These are phyloP conservation scores for Meloidogyne hapla DNA, from an alignment of 1,140 invertebrate genomes.

Conservation along the genomic window DNA sequence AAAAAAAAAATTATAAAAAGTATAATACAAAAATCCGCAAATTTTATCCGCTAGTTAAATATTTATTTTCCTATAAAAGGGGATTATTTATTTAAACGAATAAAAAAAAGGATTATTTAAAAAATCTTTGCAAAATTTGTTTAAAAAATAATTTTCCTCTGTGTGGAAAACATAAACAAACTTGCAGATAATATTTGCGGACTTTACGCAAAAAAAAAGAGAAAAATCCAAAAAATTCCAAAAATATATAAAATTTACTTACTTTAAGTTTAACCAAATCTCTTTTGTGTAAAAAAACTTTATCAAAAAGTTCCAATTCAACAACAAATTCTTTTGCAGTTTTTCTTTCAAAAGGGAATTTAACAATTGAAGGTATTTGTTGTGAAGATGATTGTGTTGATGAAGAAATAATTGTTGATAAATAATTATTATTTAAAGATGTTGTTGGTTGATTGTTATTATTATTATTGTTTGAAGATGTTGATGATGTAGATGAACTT, in stretches of 20 bases:
- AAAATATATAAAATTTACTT: too few relatives aligned
- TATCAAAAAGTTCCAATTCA: conserved; percentile 49
- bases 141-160: too few relatives aligned
- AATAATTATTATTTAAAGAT: conserved; percentile 10
- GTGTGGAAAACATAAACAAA: too few relatives aligned
- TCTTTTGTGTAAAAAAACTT: conserved; percentile 28
- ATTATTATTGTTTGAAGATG: background rate
- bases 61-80: too few relatives aligned
- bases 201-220: too few relatives aligned
- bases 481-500: conserved; percentile 8
- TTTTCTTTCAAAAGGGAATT: conserved; percentile 62
- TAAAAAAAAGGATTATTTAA: too few relatives aligned
- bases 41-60: too few relatives aligned
- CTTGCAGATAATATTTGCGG: too few relatives aligned
- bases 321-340: conserved; percentile 44
- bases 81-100: too few relatives aligned
- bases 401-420: background rate
- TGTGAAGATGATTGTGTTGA: conserved; percentile 19
- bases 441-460: background rate
- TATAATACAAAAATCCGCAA: too few relatives aligned
- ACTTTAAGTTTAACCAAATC: conserved; percentile 17
- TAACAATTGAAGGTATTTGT: conserved; percentile 55
- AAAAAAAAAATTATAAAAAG: background rate
- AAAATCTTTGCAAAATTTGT: too few relatives aligned
- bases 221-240: too few relatives aligned